Base-by-base conservation (phyloP, 2,797 vertebrate genomes). In the Muraenolepis orangiensis region DNA sequence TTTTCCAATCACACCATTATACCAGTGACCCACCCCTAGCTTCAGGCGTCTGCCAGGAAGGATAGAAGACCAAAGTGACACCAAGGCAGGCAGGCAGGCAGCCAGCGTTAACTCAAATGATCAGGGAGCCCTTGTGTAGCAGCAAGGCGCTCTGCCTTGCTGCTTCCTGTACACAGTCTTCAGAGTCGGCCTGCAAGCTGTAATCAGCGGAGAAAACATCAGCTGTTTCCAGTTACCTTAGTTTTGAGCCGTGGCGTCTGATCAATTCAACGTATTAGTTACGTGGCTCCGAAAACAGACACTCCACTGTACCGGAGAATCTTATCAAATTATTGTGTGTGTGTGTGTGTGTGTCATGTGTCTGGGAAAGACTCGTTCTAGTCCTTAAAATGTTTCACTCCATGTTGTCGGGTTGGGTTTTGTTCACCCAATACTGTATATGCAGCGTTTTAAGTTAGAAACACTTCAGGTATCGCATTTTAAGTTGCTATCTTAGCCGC, bases 151-250 rank as follows among this genome's bases (percentile, higher is more conserved):
- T n/a, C n/a, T 18, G 20, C 51, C 51, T 57, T 7, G 18, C 42
- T 51, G 42, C 42, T 6, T n/a, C 42, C 42, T 51, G 57, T 3
- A 26, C n/a, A 26, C 23, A 26, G 82, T 73, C 81, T 77, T 68
- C 7, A 26, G 61, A 71, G 75, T 78, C n/a, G n/a, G n/a, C 72
- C 51, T 36, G 72, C 76, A 1, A 73, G 38, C 77, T 86, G 74
- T 81, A 81, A 85, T 80, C 74, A 36, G 61, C 75, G 85, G 66
- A 84, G 82, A 90, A 93, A 94, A 94, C 90, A 94, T 94, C 93
- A 94, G 91, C 91, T 89, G 92, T 85, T 94, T 94, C 82, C 79
- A 87, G 82, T 93, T 93, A 92, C 30, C 73, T 64, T 67, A 80
- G 71, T 73, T 79, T 72, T 69, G 78, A 88, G 83, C 83, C 87